Conservation (phyloP, 2,888 invertebrate species). For the Tribolium freemani region DNA sequence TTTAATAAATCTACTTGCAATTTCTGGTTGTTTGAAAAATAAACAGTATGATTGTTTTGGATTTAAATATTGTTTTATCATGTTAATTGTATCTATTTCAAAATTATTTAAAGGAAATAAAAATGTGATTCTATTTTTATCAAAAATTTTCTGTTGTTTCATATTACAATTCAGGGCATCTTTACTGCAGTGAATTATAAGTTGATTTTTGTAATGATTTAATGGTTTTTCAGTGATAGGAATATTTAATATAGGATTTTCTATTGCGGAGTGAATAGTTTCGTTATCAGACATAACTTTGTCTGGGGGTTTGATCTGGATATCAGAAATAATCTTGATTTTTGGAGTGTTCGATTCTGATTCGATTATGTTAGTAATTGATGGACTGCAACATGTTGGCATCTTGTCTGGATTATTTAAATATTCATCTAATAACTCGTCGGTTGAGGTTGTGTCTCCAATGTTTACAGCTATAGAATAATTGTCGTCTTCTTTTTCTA, state of each 20-base stretch:
- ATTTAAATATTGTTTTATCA: not conserved
- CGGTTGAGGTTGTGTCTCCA: too few relatives aligned
- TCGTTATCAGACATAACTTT: not conserved
- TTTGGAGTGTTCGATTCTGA: too few relatives aligned
- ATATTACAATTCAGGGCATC: not conserved
- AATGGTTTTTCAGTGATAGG: not conserved
- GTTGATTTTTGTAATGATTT: slow-evolving; percentile 7
- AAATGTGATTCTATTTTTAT: slow-evolving; percentile 1
- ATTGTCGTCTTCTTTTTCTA: too few relatives aligned
- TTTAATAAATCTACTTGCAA: not conserved
- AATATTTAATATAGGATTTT: slow-evolving; percentile 1
- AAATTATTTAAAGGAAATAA: not conserved
- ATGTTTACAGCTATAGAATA: too few relatives aligned
- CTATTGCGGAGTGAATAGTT: not conserved
- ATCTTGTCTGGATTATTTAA: too few relatives aligned
- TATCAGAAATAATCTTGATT: too few relatives aligned
- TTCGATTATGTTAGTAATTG: too few relatives aligned
- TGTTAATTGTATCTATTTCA: not conserved
- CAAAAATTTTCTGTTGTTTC: slow-evolving; percentile 7
- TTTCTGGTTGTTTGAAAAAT: slow-evolving; percentile 4
- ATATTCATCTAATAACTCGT: too few relatives aligned
- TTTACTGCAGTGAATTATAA: slow-evolving; percentile 1
- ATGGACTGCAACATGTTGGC: too few relatives aligned
- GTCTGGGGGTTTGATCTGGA: not conserved
- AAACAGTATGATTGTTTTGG: slow-evolving; percentile 2